Evolutionary conservation across 2,797 vertebrate genomes (phyloP), one percentile per base, ranked within the genome.

Genomic region (Leptatherina wallacei): DNA sequence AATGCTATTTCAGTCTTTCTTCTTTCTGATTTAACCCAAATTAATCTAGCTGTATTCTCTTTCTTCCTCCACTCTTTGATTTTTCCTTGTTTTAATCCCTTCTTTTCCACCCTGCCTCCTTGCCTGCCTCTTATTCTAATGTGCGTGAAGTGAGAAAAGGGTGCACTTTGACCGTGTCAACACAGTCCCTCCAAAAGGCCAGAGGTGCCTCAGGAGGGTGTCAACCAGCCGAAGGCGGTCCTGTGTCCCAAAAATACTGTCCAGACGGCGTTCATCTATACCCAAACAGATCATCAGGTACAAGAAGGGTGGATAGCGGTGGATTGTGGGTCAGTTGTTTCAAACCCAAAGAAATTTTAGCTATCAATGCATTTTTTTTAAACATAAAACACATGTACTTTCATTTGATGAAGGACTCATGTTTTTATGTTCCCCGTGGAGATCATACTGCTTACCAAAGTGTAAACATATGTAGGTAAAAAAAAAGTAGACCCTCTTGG

Each of bases 261-360:
- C 65, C 33, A 77, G 88, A 8, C 87, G 92, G n/a, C 92, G 92
- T 10, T 93, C 92, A 4, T 92, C 93, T n/a, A 90, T 94, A 60
- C 90, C 90, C 61, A 93, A 93, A 94, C 96, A 94, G 3, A 95
- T 97, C 75, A 95, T 98, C 95, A 99, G 97, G 97, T 98, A 98
- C 91, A 87, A 59, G 66, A 57, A 56, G 72, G 66, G 33, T 24
- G 66, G 51, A 64, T 22, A 16, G 16, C 32, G 30, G 30, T 32
- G 30, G 30, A n/a, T 14, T 30, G 54, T 27, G 4, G 20, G 51
- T 27, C 11, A 51, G 7, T 49, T 20, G 10, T n/a, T 8, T n/a
- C 47, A 11, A 51, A 51, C 8, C 9, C 49, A 51, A 51, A 9
- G 18, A n/a, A 24, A 11, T 47, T 6, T 6, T 47, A 18, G 18